Evolutionary conservation across 37 sponge, comb jelly and placozoan genomes (phyloP).

Genomic region (Haliclona indistincta): DNA sequence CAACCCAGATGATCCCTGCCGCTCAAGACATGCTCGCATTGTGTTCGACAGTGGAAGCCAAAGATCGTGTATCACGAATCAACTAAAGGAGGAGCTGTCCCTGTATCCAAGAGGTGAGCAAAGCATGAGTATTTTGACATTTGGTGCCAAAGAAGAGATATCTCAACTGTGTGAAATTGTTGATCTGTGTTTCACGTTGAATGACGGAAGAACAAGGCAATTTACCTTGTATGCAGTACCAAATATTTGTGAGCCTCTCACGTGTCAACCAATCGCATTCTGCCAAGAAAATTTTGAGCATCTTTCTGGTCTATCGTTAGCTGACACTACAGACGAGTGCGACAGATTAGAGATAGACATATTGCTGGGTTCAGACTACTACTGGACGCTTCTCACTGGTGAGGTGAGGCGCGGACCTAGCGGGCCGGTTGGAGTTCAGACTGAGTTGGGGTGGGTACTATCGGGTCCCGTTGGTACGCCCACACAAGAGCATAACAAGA

Average conservation of each 20-base stretch:
- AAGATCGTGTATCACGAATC: conserved; percentile 20
- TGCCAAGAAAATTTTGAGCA: not conserved
- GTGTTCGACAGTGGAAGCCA: conserved; percentile 22
- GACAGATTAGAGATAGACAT: conserved; percentile 6
- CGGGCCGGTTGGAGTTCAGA: conserved; percentile 27
- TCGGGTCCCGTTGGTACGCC: conserved; percentile 22
- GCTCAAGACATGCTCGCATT: conserved; percentile 1
- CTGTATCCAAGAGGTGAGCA: conserved; percentile 1
- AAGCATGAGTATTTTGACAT: conserved; percentile 18
- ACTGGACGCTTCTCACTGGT: conserved; percentile 28
- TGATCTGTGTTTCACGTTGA: conserved; percentile 7
- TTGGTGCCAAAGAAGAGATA: conserved; percentile 15
- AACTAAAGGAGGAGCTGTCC: not conserved
- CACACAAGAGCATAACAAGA: not conserved
- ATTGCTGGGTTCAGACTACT: conserved; percentile 18
- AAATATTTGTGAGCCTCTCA: conserved; percentile 37
- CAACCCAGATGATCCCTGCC: conserved; percentile 16
- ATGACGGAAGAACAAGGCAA: not conserved
- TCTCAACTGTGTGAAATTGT: conserved; percentile 8
- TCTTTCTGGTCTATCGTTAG: conserved; percentile 6
- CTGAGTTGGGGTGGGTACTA: conserved; percentile 25
- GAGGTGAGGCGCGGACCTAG: not conserved
- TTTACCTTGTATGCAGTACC: conserved; percentile 20
- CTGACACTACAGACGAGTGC: conserved; percentile 3
- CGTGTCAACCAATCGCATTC: not conserved